Percentiles rank a stretch among this genome's conserved stretches.
phyloP scores from a whole-genome alignment of 1,140 invertebrate genomes.

The Solenopsis invicta region DNA sequence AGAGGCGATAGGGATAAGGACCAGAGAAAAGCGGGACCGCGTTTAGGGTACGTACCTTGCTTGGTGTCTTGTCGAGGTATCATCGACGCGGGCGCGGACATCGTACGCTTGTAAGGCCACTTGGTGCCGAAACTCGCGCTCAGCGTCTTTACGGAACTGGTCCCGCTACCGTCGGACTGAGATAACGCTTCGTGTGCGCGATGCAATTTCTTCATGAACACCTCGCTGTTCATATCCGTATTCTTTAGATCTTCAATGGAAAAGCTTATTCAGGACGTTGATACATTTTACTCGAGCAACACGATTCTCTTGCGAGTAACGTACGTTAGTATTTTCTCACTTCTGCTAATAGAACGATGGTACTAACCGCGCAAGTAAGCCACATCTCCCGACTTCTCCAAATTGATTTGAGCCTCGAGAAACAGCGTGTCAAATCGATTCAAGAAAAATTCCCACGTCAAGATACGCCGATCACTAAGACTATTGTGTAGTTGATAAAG shows the following conservation, averaged over 20 bases:
- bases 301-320: not conserved
- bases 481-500: constrained; percentile 98
- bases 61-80: constrained; percentile 92
- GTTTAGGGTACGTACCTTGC: constrained; percentile 88
- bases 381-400: constrained; percentile 94
- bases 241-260: constrained; percentile 93
- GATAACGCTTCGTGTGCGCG: constrained; percentile 96
- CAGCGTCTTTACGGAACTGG: constrained; percentile 92
- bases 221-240: constrained; percentile 95
- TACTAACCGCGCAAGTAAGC: constrained; percentile 92
- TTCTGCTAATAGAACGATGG: not conserved
- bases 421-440: constrained; percentile 98
- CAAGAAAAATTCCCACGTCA: constrained; percentile 99
- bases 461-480: constrained; percentile 95
- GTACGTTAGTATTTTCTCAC: not conserved
- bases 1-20: constrained; percentile 19
- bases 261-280: not conserved
- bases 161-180: constrained; percentile 89
- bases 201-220: constrained; percentile 95
- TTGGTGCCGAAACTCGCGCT: constrained; percentile 96
- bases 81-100: constrained; percentile 95
- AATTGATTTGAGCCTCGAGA: constrained; percentile 96
- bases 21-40: not conserved
- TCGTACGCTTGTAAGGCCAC: constrained; percentile 98
- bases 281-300: not conserved